Conservation (phyloP, 2,797 vertebrate genomes). For the Coilia nasus region DNA sequence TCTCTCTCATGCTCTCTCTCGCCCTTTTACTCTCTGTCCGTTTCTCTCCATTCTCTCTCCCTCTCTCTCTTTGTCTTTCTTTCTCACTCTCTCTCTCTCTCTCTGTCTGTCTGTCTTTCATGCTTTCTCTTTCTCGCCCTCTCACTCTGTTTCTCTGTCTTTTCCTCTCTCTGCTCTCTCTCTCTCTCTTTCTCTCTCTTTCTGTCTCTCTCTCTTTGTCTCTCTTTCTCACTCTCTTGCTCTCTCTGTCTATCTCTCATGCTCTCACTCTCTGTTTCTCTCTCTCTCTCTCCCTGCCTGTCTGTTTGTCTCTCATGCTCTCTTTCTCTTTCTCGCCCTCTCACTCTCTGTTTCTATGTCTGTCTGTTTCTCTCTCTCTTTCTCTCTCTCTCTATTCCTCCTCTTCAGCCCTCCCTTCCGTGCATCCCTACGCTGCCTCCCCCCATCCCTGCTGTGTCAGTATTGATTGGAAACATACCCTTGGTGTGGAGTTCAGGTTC, state of each 20-base stretch:
- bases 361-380: no score
- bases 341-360: not conserved
- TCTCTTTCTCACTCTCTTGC: no score
- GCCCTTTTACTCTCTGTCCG: not conserved
- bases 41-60: not conserved
- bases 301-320: no score
- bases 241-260: not conserved
- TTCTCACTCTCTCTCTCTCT: not conserved
- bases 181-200: slow-evolving; percentile 17
- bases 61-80: not conserved
- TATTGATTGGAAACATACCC: slow-evolving; percentile 41
- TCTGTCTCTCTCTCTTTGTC: slow-evolving; percentile 1
- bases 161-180: not conserved
- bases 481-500: slow-evolving; percentile 18
- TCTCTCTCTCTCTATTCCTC: not conserved
- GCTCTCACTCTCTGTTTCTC: not conserved
- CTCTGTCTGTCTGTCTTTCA: no score
- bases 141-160: no score
- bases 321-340: not conserved
- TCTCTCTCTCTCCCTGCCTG: not conserved
- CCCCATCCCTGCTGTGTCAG: slow-evolving; percentile 15
- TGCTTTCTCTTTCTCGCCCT: no score
- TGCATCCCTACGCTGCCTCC: not conserved
- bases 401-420: not conserved
- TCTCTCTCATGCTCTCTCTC: not conserved